A percentile compares a stretch with the other conserved stretches of the same genome.
Conservation (phyloP, 2,888 invertebrate species). For the Autographa pulchrina region DNA sequence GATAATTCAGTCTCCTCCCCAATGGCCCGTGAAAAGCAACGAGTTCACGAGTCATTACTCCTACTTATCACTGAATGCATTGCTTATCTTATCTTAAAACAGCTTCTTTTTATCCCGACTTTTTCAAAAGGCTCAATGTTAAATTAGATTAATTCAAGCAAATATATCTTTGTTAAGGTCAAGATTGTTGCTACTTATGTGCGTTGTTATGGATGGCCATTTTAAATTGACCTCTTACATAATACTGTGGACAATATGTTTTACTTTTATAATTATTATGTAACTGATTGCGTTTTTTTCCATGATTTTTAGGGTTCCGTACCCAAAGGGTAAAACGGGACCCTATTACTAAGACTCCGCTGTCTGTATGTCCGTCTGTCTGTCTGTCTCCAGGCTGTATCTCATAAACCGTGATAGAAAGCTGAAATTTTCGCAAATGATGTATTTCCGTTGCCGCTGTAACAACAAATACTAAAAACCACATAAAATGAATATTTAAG, state of each 20-base stretch:
- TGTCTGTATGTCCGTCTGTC: no score
- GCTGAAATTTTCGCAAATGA: no score
- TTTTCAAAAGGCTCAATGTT: constrained; percentile 74
- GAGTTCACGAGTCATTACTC: constrained; percentile 34
- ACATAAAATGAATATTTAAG: no score
- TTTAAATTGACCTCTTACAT: constrained; percentile 37
- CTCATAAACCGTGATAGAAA: no score
- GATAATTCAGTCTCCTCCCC: constrained; percentile 7
- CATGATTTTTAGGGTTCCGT: no score
- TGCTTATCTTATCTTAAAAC: constrained; percentile 52
- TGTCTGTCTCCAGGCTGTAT: no score
- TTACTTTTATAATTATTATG: no score
- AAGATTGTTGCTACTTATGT: constrained; percentile 48
- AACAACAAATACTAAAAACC: no score
- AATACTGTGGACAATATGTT: constrained; percentile 2
- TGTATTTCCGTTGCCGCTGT: no score
- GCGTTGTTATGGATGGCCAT: constrained; percentile 18
- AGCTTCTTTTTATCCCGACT: constrained; percentile 51
- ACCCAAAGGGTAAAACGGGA: no score
- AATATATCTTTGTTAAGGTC: constrained; percentile 74
- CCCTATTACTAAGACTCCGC: no score
- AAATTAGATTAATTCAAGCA: constrained; percentile 77
- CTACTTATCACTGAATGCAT: constrained; percentile 44
- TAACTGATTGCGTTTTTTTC: no score
- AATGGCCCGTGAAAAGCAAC: constrained; percentile 18